A percentile compares a stretch with the other conserved stretches of the same genome.
phyloP scores from a whole-genome alignment of 2,888 invertebrate genomes.

The Drosophila greeni region DNA sequence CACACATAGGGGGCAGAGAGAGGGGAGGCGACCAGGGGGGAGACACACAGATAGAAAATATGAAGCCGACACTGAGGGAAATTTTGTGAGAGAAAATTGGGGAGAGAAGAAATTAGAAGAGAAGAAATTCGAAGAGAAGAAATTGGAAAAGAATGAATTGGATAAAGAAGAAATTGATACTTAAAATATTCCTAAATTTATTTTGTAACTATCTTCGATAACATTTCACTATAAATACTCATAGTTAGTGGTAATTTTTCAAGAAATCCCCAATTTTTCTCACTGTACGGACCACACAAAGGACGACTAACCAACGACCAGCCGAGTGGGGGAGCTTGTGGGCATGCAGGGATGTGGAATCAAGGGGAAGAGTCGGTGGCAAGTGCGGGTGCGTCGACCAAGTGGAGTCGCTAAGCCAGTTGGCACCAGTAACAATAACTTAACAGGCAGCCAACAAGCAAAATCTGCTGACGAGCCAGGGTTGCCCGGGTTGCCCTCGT shows the following conservation, averaged over 20 bases:
- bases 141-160: not conserved
- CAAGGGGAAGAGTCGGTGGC: not conserved
- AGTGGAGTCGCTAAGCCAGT: conserved; percentile 67
- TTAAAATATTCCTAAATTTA: not conserved
- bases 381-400: conserved; percentile 7
- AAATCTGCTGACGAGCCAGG: conserved; percentile 63
- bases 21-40: not conserved
- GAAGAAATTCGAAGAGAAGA: not conserved
- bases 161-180: not conserved
- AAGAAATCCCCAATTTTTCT: not conserved
- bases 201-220: not conserved
- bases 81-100: not conserved
- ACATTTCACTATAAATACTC: accelerated
- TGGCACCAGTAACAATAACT: conserved; percentile 71
- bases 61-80: conserved; percentile 42
- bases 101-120: not conserved
- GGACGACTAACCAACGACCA: conserved; percentile 33
- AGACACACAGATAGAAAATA: conserved; percentile 41
- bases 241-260: not conserved
- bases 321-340: conserved; percentile 1
- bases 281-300: conserved; percentile 27
- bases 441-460: conserved; percentile 66
- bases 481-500: conserved; percentile 6
- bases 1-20: conserved; percentile 17
- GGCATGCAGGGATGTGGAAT: not conserved